Evolutionary conservation across 1,140 invertebrate genomes (phyloP), one percentile per base, ranked within the genome.

Genomic region (Halyomorpha halys): DNA sequence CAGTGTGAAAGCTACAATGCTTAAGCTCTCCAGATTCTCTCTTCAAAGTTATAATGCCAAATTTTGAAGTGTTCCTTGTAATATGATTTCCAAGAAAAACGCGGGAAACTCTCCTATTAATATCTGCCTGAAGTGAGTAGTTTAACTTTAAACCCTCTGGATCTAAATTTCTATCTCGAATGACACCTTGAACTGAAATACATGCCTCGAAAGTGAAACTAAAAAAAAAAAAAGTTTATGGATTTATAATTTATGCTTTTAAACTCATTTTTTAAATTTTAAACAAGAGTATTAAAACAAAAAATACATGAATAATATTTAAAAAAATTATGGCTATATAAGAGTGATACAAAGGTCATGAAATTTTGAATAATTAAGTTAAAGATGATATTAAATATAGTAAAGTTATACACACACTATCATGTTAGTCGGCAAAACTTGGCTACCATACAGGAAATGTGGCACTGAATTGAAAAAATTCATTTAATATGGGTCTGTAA

Each of bases 121-220:
- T 88, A 76, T 93, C 90, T 0, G 89, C 89, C 76, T 91, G 89
- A n/a, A 93, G 85, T 11, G 80, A 80, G 73, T 89, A 90, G 68
- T 83, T 81, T 1, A 92, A 72, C 65, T 75, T 79, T 16, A 89
- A 76, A 39, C 60, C 39, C 15, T 62, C 64, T 16, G 44, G 44
- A 16, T 54, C 53, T 25, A 56, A 23, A 16, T 56, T 56, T 8
- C 53, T 25, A 15, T 16, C 59, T 21, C 64, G 49, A 39, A 47
- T 39, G 11, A 64, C 49, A 44, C 45, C 54, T 69, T 81, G 81
- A 16, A 81, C 80, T 18, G 82, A 82, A 70, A 91, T 93, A 73
- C 93, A 96, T 0, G 90, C 84, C 75, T 87, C 78, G 69, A 95
- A 91, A n/a, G 86, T 81, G 71, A 96, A 93, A 74, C 85, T 86